Percentiles rank a stretch among this genome's conserved stretches.
Conservation (phyloP, 1,140 invertebrate species). For the Eufriesea mexicana region DNA sequence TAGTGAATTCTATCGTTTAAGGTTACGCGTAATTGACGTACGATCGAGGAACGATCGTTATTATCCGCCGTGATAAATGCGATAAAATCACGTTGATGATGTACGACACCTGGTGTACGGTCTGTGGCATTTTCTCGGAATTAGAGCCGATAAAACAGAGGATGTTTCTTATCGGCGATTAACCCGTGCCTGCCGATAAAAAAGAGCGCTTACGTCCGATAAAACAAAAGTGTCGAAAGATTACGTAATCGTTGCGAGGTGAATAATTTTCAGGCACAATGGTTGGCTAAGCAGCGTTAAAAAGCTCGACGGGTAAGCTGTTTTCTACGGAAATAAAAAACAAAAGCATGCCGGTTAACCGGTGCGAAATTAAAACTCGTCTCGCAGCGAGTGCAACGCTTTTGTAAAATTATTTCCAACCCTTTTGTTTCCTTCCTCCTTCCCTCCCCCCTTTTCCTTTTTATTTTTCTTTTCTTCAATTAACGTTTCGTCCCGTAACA, state of each 20-base stretch:
- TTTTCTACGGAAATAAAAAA: constrained; percentile 20
- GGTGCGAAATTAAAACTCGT: constrained; percentile 42
- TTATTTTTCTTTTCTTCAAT: not conserved
- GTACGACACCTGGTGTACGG: constrained; percentile 53
- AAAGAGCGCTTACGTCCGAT: constrained; percentile 5
- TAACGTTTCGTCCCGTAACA: not conserved
- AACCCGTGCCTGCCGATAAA: constrained; percentile 1
- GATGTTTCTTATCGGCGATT: constrained; percentile 52
- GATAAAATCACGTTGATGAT: constrained; percentile 6
- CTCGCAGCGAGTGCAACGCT: constrained; percentile 20
- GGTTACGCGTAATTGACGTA: too few species aligned
- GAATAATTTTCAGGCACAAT: constrained; percentile 19
- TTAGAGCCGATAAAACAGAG: constrained; percentile 55
- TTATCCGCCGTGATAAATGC: not conserved
- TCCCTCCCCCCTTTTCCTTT: not conserved
- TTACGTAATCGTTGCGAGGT: not conserved
- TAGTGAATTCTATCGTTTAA: too few species aligned
- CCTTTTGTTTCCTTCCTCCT: not conserved
- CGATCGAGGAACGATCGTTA: not conserved
- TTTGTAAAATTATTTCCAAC: constrained; percentile 28
- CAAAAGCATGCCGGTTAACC: not conserved
- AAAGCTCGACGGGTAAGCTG: constrained; percentile 34
- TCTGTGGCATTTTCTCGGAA: not conserved
- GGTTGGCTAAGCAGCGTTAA: not conserved
- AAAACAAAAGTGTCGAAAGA: constrained; percentile 3